A percentile compares a stretch with the other conserved stretches of the same genome.
phyloP scores from a whole-genome alignment of 2,113 vertebrate species.

The Dromiciops gliroides region DNA sequence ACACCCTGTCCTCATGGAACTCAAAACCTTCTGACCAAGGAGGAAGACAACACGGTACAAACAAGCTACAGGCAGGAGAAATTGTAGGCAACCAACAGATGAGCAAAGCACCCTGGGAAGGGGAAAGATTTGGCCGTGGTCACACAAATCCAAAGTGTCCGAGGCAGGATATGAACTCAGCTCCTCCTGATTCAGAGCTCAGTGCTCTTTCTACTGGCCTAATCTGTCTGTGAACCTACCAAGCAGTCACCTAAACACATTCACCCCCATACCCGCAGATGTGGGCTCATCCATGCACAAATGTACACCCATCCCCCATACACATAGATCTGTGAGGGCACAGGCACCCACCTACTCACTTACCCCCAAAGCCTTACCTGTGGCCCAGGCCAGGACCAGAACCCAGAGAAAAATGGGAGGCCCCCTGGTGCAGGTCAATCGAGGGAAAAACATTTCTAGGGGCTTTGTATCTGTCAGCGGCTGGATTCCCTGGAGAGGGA shows the following conservation, averaged over 20 bases:
- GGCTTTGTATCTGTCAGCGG: neutral
- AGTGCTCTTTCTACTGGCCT: accelerated
- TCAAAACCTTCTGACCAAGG: neutral
- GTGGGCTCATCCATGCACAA: neutral
- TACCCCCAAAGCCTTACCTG: constrained; percentile 51
- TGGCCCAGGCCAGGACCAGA: constrained; percentile 41
- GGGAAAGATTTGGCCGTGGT: neutral
- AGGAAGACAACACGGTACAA: neutral
- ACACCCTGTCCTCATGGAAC: too few relatives aligned
- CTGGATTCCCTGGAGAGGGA: neutral
- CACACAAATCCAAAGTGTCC: neutral
- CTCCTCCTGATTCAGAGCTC: neutral
- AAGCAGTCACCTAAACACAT: too few relatives aligned
- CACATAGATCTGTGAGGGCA: neutral
- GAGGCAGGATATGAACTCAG: neutral
- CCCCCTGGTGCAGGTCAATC: neutral
- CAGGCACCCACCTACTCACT: neutral
- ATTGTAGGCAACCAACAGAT: too few relatives aligned
- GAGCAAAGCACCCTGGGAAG: neutral
- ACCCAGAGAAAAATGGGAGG: neutral
- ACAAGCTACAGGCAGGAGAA: neutral
- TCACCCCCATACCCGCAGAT: accelerated
- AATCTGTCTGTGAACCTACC: neutral
- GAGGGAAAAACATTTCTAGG: constrained; percentile 42
- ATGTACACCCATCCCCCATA: accelerated